A percentile compares a stretch with the other conserved stretches of the same genome.
These are phyloP conservation scores for Tenthredo amoena DNA, from an alignment of 2,888 invertebrate species.

Conservation along the genomic window DNA sequence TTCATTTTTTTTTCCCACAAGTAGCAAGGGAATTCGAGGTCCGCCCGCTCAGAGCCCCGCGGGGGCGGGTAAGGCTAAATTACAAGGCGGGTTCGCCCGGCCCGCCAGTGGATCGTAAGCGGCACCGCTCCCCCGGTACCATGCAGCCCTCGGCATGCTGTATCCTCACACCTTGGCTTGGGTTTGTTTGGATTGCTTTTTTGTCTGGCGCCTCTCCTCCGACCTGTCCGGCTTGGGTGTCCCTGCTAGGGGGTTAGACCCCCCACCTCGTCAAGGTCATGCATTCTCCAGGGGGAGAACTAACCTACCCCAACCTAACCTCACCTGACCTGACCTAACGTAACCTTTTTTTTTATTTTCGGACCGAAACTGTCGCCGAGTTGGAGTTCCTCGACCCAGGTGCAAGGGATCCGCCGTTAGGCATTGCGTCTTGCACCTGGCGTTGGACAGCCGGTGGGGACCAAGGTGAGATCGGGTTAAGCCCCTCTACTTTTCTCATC, in stretches of 20 bases:
- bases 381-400: not conserved
- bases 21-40: not conserved
- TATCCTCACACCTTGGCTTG: not conserved
- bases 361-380: slow-evolving; percentile 24
- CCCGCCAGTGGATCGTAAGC: not conserved
- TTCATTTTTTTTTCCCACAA: not conserved
- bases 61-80: not conserved
- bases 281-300: not conserved
- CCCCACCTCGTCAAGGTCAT: slow-evolving; percentile 55
- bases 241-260: slow-evolving; percentile 40
- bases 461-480: slow-evolving; percentile 60
- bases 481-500: slow-evolving; percentile 24
- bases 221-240: slow-evolving; percentile 49
- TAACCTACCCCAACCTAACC: not conserved
- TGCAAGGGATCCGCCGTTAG: slow-evolving; percentile 7
- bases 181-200: not conserved
- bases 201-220: slow-evolving; percentile 27
- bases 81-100: slow-evolving; percentile 1
- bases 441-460: slow-evolving; percentile 1
- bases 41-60: not conserved
- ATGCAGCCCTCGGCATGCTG: not conserved
- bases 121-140: not conserved
- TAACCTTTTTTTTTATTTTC: slow-evolving; percentile 3
- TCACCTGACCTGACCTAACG: not conserved
- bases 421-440: not conserved